Percentiles rank a stretch among this genome's conserved stretches.
These are phyloP conservation scores for Struthidea cinerea DNA, from an alignment of 2,113 vertebrate genomes.

Conservation along the genomic window DNA sequence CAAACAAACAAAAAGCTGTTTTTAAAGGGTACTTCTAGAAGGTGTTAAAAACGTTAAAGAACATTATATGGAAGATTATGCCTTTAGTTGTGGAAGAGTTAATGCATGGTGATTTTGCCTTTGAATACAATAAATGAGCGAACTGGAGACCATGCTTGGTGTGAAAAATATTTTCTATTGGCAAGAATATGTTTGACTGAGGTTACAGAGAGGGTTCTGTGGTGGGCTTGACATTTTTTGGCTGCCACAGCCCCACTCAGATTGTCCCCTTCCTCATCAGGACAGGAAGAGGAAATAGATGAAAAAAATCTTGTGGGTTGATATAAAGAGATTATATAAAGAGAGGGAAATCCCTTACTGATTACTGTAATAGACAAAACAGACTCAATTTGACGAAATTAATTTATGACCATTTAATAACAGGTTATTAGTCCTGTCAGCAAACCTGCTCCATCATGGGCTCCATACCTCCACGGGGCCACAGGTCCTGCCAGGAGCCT, in stretches of 20 bases:
- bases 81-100: not conserved
- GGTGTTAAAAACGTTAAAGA: not conserved
- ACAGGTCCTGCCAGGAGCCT: not conserved
- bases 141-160: too few relatives aligned
- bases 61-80: not conserved
- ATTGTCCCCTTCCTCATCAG: not conserved
- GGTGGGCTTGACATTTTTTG: not conserved
- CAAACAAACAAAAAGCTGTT: fast-evolving
- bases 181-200: not conserved
- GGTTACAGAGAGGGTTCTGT: not conserved
- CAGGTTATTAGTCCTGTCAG: not conserved
- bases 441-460: not conserved
- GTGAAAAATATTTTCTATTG: not conserved
- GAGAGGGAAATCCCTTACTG: not conserved
- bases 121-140: not conserved
- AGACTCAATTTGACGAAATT: not conserved
- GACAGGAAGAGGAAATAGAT: not conserved
- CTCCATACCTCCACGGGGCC: fast-evolving
- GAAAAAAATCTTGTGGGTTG: not conserved
- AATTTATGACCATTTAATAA: not conserved
- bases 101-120: not conserved
- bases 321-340: not conserved
- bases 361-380: not conserved
- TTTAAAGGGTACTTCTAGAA: not conserved
- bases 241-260: not conserved